Evolutionary conservation across 2,888 invertebrate genomes (phyloP).

Genomic region (Lasioglossum calceatum): DNA sequence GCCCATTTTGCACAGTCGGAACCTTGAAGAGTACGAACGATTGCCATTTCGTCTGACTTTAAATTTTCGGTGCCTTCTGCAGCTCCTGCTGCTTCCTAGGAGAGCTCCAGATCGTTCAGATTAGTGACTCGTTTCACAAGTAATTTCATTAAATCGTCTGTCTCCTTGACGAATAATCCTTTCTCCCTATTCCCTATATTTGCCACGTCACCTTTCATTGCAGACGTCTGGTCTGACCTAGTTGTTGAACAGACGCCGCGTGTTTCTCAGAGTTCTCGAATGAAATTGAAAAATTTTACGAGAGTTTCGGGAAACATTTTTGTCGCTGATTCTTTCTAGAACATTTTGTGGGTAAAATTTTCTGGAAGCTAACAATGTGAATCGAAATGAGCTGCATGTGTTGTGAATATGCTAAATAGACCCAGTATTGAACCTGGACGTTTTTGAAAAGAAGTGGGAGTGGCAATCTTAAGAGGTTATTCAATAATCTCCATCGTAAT

Average conservation of each 20-base stretch:
- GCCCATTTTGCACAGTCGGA: constrained; percentile 14
- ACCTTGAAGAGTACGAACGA: neutral
- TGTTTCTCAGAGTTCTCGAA: neutral
- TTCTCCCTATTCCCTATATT: neutral
- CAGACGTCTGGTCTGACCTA: neutral
- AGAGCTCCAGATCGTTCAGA: neutral
- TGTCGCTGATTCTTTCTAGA: neutral
- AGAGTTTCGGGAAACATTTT: neutral
- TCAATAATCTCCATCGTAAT: neutral
- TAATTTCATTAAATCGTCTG: neutral
- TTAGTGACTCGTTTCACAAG: neutral
- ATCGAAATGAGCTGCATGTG: neutral
- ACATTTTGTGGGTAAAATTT: neutral
- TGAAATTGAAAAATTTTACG: neutral
- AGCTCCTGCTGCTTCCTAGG: too few species aligned
- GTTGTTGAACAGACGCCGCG: neutral
- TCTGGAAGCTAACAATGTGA: neutral
- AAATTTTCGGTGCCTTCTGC: neutral
- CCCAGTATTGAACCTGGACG: neutral
- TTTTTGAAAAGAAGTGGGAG: neutral
- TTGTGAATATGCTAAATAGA: neutral
- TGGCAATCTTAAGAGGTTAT: neutral
- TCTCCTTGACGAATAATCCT: neutral
- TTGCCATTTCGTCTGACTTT: neutral
- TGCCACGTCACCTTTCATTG: neutral